These are phyloP conservation scores for Lanius ludovicianus DNA, from an alignment of 2,113 vertebrate genomes.

Conservation along the genomic window DNA sequence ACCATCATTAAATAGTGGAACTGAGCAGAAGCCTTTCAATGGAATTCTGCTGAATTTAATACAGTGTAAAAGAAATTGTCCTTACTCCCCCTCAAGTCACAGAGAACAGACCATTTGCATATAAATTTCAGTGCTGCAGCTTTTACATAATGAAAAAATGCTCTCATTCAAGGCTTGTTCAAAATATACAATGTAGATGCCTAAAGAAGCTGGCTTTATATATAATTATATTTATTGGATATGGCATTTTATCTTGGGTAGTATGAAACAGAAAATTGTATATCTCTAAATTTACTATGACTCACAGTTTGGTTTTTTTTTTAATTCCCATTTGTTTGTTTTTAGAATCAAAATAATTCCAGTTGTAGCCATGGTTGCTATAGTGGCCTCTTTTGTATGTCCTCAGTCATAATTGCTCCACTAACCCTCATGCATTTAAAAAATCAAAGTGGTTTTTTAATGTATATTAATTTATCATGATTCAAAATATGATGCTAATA, in stretches of 20 bases:
- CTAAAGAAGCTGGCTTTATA: background rate
- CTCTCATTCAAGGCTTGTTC: background rate
- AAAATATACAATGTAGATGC: background rate
- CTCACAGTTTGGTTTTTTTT: background rate
- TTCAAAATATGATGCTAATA: background rate
- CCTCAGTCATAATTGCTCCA: background rate
- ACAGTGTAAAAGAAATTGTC: background rate
- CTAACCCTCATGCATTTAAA: background rate
- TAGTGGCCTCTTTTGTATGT: background rate
- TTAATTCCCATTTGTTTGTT: background rate
- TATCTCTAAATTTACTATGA: background rate
- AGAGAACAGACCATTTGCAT: background rate
- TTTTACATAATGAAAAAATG: background rate
- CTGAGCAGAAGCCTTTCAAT: background rate
- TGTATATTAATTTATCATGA: background rate
- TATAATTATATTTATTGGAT: background rate
- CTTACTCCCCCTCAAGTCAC: background rate
- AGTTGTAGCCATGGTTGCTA: background rate
- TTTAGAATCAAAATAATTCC: background rate
- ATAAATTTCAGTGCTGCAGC: background rate
- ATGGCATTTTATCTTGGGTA: background rate
- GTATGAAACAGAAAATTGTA: background rate
- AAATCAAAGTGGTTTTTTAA: background rate
- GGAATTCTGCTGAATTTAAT: background rate
- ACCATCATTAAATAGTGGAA: background rate